Conservation (phyloP, 2,888 invertebrate species). For the Eustalomyia histrio region DNA sequence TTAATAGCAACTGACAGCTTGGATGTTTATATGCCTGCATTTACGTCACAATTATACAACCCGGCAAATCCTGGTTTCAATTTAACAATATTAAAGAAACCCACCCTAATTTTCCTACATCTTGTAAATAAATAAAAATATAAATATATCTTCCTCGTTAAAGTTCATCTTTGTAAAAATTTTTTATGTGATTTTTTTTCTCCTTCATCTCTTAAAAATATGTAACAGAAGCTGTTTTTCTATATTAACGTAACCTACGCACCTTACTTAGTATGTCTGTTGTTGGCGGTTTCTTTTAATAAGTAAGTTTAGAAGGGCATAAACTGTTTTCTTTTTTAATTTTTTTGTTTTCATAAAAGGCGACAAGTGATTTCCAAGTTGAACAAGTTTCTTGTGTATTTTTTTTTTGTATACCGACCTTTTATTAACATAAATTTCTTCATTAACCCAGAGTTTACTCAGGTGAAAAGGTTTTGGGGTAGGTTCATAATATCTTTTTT, state of each 20-base stretch:
- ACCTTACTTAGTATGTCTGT: not conserved
- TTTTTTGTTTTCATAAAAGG: not conserved
- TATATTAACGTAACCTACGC: not conserved
- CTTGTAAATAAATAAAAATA: not conserved
- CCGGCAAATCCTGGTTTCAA: too few species aligned
- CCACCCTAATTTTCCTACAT: not conserved
- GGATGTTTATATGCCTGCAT: too few species aligned
- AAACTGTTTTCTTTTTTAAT: not conserved
- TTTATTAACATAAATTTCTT: slow-evolving; percentile 7
- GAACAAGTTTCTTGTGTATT: not conserved
- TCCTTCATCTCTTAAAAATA: not conserved
- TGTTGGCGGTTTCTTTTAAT: slow-evolving; percentile 1
- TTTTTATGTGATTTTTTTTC: not conserved
- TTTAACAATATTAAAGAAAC: too few species aligned
- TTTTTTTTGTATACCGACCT: not conserved
- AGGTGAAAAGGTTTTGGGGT: slow-evolving; percentile 2
- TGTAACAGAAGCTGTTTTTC: not conserved
- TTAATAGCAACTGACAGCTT: too few species aligned
- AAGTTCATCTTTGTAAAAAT: not conserved
- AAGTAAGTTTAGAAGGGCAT: slow-evolving; percentile 6
- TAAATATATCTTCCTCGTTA: not conserved
- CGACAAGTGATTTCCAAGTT: slow-evolving; percentile 6
- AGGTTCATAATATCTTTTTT: not conserved
- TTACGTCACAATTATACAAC: too few species aligned
- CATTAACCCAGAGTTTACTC: not conserved